Conservation (phyloP, 2,888 invertebrate genomes). For the Conomelus anceps region DNA sequence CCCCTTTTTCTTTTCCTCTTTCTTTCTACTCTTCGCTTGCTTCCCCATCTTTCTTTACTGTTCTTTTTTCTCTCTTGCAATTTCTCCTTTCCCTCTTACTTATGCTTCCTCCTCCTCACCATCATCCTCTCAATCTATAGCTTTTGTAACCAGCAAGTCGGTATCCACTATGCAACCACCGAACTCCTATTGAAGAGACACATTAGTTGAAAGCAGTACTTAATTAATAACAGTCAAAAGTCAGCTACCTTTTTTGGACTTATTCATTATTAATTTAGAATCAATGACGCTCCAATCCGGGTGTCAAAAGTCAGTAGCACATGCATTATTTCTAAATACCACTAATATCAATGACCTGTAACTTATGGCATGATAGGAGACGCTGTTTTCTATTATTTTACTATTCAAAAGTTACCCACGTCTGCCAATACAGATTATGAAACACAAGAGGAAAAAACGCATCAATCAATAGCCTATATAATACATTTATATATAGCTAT, state of each 20-base stretch:
- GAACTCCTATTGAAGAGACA: not conserved
- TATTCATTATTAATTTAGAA: not conserved
- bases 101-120: not conserved
- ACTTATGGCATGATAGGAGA: too few relatives aligned
- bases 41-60: too few relatives aligned
- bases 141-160: too few relatives aligned
- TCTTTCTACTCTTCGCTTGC: too few relatives aligned
- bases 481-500: too few relatives aligned
- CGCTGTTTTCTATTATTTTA: too few relatives aligned
- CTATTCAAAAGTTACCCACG: too few relatives aligned
- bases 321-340: not conserved
- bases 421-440: too few relatives aligned
- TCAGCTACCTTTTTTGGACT: not conserved
- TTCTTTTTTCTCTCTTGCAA: too few relatives aligned
- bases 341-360: too few relatives aligned
- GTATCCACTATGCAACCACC: not conserved
- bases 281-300: not conserved
- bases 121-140: not conserved
- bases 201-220: not conserved
- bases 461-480: too few relatives aligned
- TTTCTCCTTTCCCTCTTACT: not conserved
- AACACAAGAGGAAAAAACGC: too few relatives aligned
- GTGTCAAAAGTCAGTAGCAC: not conserved
- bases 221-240: not conserved
- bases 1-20: not conserved